These are phyloP conservation scores for Myocastor coypus DNA, from an alignment of 2,113 vertebrate species.

Conservation along the genomic window DNA sequence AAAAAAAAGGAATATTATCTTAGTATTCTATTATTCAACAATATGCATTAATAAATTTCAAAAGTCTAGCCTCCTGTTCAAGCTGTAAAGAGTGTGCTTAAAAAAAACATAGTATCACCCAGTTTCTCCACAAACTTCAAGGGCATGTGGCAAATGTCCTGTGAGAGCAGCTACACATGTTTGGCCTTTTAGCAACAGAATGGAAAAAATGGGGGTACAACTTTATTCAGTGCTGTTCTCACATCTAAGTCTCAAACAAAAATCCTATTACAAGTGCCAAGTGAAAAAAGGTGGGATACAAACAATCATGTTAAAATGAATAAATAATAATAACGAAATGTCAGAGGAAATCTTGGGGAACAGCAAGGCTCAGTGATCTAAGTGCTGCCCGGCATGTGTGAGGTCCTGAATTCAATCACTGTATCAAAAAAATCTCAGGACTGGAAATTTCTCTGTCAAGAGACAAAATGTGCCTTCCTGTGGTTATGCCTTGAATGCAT, in stretches of 20 bases:
- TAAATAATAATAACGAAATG: neutral
- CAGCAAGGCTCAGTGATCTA: no score
- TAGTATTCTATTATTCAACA: neutral
- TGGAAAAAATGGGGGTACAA: neutral
- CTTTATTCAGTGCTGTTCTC: neutral
- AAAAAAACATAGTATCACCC: neutral
- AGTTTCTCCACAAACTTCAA: neutral
- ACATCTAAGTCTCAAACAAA: neutral
- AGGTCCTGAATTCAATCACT: no score
- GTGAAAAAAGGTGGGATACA: neutral
- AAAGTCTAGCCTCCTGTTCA: neutral
- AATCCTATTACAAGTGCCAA: neutral
- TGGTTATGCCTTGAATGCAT: neutral
- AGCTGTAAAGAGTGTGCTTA: neutral
- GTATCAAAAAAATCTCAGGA: neutral
- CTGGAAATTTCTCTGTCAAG: neutral
- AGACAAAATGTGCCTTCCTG: neutral
- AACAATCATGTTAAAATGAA: neutral
- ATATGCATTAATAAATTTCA: neutral
- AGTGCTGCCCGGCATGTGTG: no score
- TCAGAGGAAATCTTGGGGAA: neutral
- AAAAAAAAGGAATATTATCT: neutral
- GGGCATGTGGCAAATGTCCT: neutral
- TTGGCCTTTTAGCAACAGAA: neutral
- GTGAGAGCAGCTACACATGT: neutral